Base-by-base conservation (phyloP, 2,113 vertebrate species). In the Oplegnathus fasciatus region DNA sequence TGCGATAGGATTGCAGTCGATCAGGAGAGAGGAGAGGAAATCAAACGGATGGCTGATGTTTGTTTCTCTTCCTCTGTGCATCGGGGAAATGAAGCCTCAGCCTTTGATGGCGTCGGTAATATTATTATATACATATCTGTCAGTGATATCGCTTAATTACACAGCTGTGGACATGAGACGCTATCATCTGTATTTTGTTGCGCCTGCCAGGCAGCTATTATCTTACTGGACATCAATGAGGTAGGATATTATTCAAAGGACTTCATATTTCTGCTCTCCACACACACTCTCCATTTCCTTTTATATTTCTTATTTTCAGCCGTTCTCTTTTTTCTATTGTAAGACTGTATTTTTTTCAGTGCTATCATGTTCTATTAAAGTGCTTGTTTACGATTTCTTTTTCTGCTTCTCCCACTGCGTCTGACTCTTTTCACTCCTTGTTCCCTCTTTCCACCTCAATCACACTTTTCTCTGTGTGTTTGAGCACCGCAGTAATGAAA, bases 101-200 rank as follows among this genome's bases (percentile, higher is more conserved):
- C 75, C 79, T 93, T 90, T 90, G 92, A 93, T 88, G 85, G 80
- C 81, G 86, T 84, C 55, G 15, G 79, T 87, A 89, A 90, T 89
- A 78, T 79, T 81, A 87, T 89, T 83, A 84, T 83, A 88, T 86
- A 88, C 88, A 87, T 91, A 88, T 91, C 82, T 68, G 83, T 92
- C 90, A 79, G 74, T 80, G 80, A 85, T 91, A 88, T 82, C 66
- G 52, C 85, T 93, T 95, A 89, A 94, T 94, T 94, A 93, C 80
- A 67, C 64, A 80, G 83, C 88, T 74, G 84, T 75, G 42, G 86
- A 81, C 78, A 73, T 64, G 44, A 91, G 73, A 86, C 40, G 18
- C 52, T 82, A 87, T 90, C 66, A 68, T 74, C 83, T 80, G 75
- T 76, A 30, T 90, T 78, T 81, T 77, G 48, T 42, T 75, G 68